Evolutionary conservation across 1,140 invertebrate genomes (phyloP), one percentile per base, ranked within the genome.

Genomic region (Cylas formicarius): DNA sequence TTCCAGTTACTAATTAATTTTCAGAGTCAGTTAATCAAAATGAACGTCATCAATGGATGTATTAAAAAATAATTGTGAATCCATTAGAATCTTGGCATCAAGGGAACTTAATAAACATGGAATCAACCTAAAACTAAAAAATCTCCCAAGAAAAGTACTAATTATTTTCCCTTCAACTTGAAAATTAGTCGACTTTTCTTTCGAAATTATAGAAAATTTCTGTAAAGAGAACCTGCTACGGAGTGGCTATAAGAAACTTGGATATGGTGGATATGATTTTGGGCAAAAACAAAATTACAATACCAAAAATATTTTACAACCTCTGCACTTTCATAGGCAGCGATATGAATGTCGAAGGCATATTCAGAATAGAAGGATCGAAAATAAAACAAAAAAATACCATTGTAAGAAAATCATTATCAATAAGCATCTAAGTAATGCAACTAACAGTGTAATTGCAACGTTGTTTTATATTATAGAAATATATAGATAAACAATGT

Each of bases 161-260:
- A n/a, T n/a, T n/a, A n/a, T n/a, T n/a, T n/a, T n/a, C n/a, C n/a
- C n/a, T n/a, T n/a, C n/a, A n/a, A n/a, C n/a, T n/a, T n/a, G n/a
- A n/a, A n/a, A n/a, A n/a, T n/a, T n/a, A n/a, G n/a, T n/a, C n/a
- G n/a, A n/a, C n/a, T n/a, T n/a, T n/a, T n/a, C n/a, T n/a, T n/a
- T n/a, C n/a, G n/a, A n/a, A n/a, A n/a, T n/a, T n/a, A n/a, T 21
- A 35, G 33, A 35, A 35, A 35, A 5, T 2, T 9, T 35, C 33
- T 9, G 5, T 3, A 6, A 35, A 35, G 17, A 3, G 22, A 16
- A 17, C 13, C 2, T 35, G 4, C 16, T 18, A 17, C 33, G 5
- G 11, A 21, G 19, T 35, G 2, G n/a, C 14, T 2, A 9, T 35
- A 21, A 14, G 22, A 6, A 17, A 35, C 22, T 21, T 35, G 17